phyloP scores from a whole-genome alignment of 2,113 vertebrate species.

The Steatornis caripensis region DNA sequence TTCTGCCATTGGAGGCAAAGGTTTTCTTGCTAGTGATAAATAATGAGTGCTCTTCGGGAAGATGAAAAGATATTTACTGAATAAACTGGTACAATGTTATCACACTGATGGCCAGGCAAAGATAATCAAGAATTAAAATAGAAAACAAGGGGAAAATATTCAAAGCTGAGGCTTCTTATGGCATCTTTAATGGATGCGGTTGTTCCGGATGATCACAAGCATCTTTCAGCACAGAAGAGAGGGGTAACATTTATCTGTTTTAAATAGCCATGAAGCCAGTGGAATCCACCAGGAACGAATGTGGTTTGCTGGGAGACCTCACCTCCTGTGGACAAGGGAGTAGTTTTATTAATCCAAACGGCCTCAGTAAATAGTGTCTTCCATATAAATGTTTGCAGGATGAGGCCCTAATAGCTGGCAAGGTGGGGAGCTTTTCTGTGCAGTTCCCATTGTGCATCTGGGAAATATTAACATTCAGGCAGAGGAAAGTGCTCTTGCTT shows the following conservation, averaged over 20 bases:
- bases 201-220: background rate
- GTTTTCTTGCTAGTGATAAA: constrained; percentile 68
- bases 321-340: background rate
- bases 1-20: constrained; percentile 66
- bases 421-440: background rate
- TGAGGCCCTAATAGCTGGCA: background rate
- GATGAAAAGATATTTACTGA: constrained; percentile 57
- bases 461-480: background rate
- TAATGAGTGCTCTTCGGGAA: constrained; percentile 32
- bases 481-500: background rate
- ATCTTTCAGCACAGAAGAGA: background rate
- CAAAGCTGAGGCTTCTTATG: background rate
- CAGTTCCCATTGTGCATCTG: background rate
- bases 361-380: background rate
- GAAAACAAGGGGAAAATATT: background rate
- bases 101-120: background rate
- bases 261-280: background rate
- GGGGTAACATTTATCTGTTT: background rate
- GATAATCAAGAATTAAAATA: background rate
- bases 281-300: background rate
- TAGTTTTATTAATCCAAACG: background rate
- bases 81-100: constrained; percentile 32
- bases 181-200: background rate
- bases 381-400: background rate
- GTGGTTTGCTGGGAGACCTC: background rate